Base-by-base conservation (phyloP, 2,113 vertebrate genomes). In the Chinchilla lanigera region DNA sequence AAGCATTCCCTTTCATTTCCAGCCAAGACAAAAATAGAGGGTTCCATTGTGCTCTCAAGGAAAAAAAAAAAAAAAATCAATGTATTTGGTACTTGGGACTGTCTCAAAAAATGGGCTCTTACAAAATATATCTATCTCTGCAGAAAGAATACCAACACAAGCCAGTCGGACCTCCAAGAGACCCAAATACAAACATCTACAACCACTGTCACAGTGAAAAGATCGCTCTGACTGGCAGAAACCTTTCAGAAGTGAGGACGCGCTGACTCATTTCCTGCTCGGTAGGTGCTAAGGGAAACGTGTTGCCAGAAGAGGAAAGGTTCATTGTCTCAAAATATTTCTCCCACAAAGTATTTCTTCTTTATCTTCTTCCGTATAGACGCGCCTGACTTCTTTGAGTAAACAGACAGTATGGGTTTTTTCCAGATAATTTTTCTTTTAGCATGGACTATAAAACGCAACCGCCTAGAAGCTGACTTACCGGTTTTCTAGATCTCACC, bases 1-100 rank as follows among this genome's bases (percentile, higher is more conserved):
- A 97, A 98, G 93, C 96, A 88, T 95, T 98, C 90, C 90, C 93
- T 98, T 97, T 97, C 81, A 97, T 96, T 97, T 95, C 85, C 85
- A 98, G 96, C 95, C 95, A 98, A 97, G 93, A 97, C 91, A 94
- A 98, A 98, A 98, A 97, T 97, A 97, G 96, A 97, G 97, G 90
- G 54, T 93, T 97, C 81, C 90, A 97, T 97, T 98, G 97, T 97
- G 87, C 88, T 96, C 93, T 97, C 81, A 97, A 96, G 92, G 90
- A 44, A 67, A 83, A 93, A 92, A 93, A 92, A 44, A 67, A 83
- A 93, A 87, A 95, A 95, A 92, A 92, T 90, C 58, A 95, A 96
- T 95, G 58, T 93, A 78, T 96, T 97, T 93, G 93, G 90, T 97
- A 92, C 69, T 97, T 91, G 92, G 80, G 92, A 56, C 90, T 97